These are phyloP conservation scores for Otolemur crassicaudatus DNA, from an alignment of 2,797 vertebrate genomes.

Conservation along the genomic window DNA sequence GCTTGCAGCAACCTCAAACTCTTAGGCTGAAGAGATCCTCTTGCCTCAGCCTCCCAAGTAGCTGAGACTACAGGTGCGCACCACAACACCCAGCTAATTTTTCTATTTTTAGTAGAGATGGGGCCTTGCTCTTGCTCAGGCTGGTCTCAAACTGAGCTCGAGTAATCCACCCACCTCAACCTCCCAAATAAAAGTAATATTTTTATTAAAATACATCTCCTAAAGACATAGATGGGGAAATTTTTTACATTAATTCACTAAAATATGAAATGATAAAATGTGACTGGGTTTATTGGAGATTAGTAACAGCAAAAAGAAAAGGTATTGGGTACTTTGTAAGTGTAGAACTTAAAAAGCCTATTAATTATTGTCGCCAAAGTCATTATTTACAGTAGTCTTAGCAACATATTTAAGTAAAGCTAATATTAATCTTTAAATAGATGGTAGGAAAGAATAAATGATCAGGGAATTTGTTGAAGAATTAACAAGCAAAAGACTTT, in stretches of 20 bases:
- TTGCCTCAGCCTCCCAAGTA: too few species aligned
- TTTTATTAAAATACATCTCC: not conserved
- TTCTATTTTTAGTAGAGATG: too few species aligned
- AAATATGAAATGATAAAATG: not conserved
- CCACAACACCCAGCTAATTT: too few species aligned
- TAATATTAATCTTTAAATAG: not conserved
- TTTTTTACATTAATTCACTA: not conserved
- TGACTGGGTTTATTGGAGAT: not conserved
- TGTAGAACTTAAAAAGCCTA: not conserved
- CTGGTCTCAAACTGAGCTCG: too few species aligned
- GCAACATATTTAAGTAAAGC: not conserved
- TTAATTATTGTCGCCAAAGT: not conserved
- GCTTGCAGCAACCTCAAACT: too few species aligned
- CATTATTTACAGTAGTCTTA: not conserved
- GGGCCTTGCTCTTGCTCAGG: too few species aligned
- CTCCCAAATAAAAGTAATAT: not conserved
- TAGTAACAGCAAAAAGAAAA: not conserved
- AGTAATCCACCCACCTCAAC: too few species aligned
- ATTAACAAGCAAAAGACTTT: not conserved
- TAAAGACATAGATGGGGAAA: not conserved
- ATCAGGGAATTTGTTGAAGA: not conserved
- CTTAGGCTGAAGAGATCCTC: too few species aligned
- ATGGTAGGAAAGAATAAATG: not conserved
- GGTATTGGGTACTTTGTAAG: not conserved
- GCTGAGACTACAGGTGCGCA: too few species aligned